A percentile compares a stretch with the other conserved stretches of the same genome.
Evolutionary conservation across 2,797 vertebrate species (phyloP).

Genomic region (Pelochelys cantorii): DNA sequence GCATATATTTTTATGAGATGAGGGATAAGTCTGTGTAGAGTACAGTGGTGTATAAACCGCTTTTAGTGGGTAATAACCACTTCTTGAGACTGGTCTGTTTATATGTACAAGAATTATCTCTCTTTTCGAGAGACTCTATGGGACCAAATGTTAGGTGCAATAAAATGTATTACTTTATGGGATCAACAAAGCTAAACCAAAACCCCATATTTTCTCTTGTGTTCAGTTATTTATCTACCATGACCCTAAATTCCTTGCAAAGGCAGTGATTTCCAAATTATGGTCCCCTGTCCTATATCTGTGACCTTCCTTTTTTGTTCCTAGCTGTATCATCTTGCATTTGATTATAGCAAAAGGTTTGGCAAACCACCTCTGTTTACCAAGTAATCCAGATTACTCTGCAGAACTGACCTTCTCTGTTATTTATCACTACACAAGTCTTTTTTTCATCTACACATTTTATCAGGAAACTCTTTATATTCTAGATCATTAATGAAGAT

Average conservation of each 20-base stretch:
- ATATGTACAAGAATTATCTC: neutral
- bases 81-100: slow-evolving; percentile 13
- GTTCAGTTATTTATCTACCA: neutral
- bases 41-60: neutral
- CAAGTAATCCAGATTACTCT: neutral
- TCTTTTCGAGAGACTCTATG: accelerated
- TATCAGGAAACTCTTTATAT: neutral
- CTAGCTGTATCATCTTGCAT: neutral
- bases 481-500: neutral
- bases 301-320: slow-evolving; percentile 27
- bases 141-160: neutral
- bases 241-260: neutral
- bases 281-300: neutral
- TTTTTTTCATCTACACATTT: accelerated
- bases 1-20: neutral
- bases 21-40: neutral
- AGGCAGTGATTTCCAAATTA: neutral
- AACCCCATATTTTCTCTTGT: accelerated
- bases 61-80: neutral
- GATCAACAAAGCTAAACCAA: neutral
- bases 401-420: neutral
- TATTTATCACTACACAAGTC: neutral
- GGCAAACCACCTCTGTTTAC: neutral
- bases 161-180: neutral
- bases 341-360: neutral